phyloP scores from a whole-genome alignment of 2,113 vertebrate species.

The Telmatochromis brachygnathus region DNA sequence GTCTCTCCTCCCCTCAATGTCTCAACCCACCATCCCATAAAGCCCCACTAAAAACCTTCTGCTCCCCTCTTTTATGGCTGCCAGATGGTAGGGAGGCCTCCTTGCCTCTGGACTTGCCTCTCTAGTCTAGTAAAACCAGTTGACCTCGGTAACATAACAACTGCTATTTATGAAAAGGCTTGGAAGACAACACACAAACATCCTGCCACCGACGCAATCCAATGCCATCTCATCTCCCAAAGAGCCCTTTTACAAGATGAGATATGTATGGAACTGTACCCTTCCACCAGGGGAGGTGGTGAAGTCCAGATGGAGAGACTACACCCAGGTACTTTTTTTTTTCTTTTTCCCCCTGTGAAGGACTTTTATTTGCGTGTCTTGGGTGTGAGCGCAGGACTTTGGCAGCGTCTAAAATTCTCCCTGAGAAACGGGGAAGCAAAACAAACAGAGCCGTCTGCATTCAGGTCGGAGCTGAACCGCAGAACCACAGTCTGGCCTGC shows the following conservation, averaged over 20 bases:
- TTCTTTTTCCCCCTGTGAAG: constrained; percentile 6
- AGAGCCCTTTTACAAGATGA: constrained; percentile 62
- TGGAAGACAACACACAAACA: constrained; percentile 69
- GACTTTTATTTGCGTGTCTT: constrained; percentile 59
- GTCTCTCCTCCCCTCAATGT: constrained; percentile 54
- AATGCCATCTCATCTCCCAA: constrained; percentile 58
- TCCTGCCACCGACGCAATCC: constrained; percentile 61
- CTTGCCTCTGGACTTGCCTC: constrained; percentile 74
- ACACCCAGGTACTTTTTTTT: constrained; percentile 52
- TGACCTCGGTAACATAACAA: constrained; percentile 70
- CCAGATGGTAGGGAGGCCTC: constrained; percentile 71
- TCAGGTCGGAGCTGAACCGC: constrained; percentile 51
- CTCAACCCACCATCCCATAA: constrained; percentile 68
- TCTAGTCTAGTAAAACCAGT: constrained; percentile 72
- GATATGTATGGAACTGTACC: constrained; percentile 5
- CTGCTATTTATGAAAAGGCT: constrained; percentile 68
- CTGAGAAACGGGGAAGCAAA: constrained; percentile 66
- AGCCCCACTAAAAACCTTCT: constrained; percentile 65
- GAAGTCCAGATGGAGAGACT: constrained; percentile 52
- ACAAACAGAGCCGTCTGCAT: constrained; percentile 64
- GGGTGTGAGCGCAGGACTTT: constrained; percentile 62
- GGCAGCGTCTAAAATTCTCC: constrained; percentile 56
- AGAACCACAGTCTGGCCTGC: constrained; percentile 61
- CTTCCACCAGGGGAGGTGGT: background rate
- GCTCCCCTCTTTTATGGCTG: constrained; percentile 71